Evolutionary conservation across 2,888 invertebrate genomes (phyloP).

Genomic region (Hypselothyrea guttata): DNA sequence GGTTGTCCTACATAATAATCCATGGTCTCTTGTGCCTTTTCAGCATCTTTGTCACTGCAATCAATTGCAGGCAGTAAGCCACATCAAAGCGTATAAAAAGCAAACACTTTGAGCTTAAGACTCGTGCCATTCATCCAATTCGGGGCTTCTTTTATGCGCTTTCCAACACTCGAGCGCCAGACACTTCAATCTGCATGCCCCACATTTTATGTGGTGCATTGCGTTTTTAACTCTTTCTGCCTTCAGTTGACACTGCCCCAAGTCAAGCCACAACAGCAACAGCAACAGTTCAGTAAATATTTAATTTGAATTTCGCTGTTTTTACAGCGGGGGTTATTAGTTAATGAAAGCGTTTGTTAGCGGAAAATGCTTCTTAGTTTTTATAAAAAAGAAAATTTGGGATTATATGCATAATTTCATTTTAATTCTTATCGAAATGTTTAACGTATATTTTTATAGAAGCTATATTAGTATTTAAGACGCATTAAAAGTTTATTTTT

Average conservation of each 20-base stretch:
- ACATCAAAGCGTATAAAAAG: neutral
- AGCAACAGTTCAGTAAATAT: slow-evolving; percentile 53
- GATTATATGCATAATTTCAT: too few species aligned
- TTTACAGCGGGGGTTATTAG: slow-evolving; percentile 17
- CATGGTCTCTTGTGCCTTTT: too few species aligned
- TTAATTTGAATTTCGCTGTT: slow-evolving; percentile 55
- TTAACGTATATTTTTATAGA: too few species aligned
- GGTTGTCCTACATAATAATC: too few species aligned
- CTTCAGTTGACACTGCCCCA: slow-evolving; percentile 36
- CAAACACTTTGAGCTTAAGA: slow-evolving; percentile 14
- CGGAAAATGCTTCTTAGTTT: too few species aligned
- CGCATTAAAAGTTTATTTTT: too few species aligned
- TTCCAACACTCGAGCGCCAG: slow-evolving; percentile 26
- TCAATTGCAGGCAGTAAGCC: neutral
- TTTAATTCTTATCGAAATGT: too few species aligned
- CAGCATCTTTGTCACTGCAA: neutral
- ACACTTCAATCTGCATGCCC: slow-evolving; percentile 73
- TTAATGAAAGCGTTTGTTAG: slow-evolving; percentile 14
- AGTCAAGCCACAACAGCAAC: neutral
- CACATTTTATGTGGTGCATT: slow-evolving; percentile 66
- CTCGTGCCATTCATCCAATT: slow-evolving; percentile 25
- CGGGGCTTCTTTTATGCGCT: slow-evolving; percentile 4
- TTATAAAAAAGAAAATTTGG: too few species aligned
- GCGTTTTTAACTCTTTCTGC: slow-evolving; percentile 51
- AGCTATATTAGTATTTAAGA: too few species aligned